Evolutionary conservation across 2,888 invertebrate species (phyloP).

Genomic region (Parnassius mnemosyne): DNA sequence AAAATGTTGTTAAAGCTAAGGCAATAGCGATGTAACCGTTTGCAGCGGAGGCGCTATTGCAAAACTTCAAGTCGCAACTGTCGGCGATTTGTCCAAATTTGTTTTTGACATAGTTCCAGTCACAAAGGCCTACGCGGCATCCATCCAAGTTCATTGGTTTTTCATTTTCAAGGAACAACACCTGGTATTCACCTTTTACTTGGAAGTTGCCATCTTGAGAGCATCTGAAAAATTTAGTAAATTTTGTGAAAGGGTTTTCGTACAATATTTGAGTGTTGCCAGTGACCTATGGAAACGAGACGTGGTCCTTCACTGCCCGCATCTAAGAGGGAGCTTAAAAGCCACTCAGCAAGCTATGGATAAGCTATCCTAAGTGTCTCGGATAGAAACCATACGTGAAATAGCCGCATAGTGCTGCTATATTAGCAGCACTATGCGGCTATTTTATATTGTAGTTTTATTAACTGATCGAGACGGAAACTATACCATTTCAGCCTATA

Average conservation of each 20-base stretch:
- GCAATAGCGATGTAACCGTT: conserved; percentile 28
- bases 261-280: no score
- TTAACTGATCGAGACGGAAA: no score
- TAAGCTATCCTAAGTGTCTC: no score
- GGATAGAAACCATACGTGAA: no score
- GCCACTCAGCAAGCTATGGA: no score
- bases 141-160: conserved; percentile 83
- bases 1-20: conserved; percentile 29
- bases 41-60: conserved; percentile 56
- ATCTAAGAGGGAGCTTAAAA: no score
- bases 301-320: no score
- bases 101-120: conserved; percentile 84
- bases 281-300: no score
- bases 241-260: neutral
- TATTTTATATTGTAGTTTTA: no score
- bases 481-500: no score
- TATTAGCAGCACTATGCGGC: no score
- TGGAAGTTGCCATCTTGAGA: conserved; percentile 68
- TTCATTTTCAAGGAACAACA: conserved; percentile 87
- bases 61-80: conserved; percentile 80
- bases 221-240: conserved; percentile 69
- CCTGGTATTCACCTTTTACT: conserved; percentile 62
- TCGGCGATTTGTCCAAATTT: conserved; percentile 78
- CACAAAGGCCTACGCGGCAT: conserved; percentile 89
- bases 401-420: no score